Evolutionary conservation across 2,113 vertebrate species (phyloP), one percentile per base, ranked within the genome.

Genomic region (Aepyceros melampus): DNA sequence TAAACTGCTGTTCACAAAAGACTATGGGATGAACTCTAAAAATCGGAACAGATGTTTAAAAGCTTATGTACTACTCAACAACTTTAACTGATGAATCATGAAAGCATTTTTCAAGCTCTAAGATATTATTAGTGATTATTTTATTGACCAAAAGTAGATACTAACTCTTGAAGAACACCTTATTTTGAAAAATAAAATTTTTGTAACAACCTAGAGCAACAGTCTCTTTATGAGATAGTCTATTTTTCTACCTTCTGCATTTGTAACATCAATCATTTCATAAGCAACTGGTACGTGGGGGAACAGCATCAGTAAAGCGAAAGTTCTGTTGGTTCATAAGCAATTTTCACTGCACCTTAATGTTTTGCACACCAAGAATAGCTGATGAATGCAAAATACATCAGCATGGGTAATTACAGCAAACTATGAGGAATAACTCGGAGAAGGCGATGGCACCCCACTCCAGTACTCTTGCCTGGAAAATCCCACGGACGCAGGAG

Each of bases 91-190:
- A 53, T 94, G 19, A 87, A 87, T 23, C 21, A 88, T 55, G 19
- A 51, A 95, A 74, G 45, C 43, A 94, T 64, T 87, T 97, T 97
- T 94, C 83, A 82, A 76, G 8, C 87, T 97, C 51, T 96, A 92
- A 87, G 93, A n/a, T 85, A 92, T 33, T 87, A 95, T 55, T 79
- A 92, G 71, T 58, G 43, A 90, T 83, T 90, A 96, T 60, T 86
- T 49, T 31, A 86, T 36, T 79, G 56, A 81, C 49, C 60, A 90
- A 95, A 97, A 91, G 17, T 62, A 88, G 45, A 91, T n/a, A 31
- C 29, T 67, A 90, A 60, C 25, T 81, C 43, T 27, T 97, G 19
- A 95, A 97, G 29, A 2, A 93, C 67, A n/a, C 45, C 9, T 21
- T 89, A 81, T 60, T 95, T 84, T 91, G 11, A 79, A 94, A 88